These are phyloP conservation scores for Parauchenoglanis punctatus DNA, from an alignment of 2,797 vertebrate species.

Conservation along the genomic window DNA sequence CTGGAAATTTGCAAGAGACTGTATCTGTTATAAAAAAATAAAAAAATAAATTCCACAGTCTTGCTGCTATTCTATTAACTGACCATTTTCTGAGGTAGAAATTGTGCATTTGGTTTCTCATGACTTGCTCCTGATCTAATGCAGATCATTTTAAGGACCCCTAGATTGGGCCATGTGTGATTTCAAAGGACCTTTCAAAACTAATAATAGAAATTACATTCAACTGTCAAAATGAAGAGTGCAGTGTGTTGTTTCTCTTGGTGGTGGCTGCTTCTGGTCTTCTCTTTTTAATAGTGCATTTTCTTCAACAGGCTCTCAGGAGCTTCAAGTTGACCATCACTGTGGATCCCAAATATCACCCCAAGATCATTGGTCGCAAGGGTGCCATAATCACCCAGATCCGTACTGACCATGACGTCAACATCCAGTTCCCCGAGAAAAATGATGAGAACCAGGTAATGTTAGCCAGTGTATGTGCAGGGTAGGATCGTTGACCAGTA, in stretches of 20 bases:
- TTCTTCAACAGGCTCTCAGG: slow-evolving; percentile 82
- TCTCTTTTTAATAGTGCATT: not conserved
- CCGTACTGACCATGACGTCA: slow-evolving; percentile 92
- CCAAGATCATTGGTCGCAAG: slow-evolving; percentile 97
- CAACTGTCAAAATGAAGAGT: not conserved
- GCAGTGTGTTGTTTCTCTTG: not conserved
- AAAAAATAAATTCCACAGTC: not conserved
- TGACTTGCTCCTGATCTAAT: not conserved
- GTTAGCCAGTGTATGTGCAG: not conserved
- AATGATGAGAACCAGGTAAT: slow-evolving; percentile 91
- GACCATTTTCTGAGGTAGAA: not conserved
- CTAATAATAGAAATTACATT: not conserved
- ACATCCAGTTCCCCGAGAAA: slow-evolving; percentile 98
- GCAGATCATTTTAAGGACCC: not conserved
- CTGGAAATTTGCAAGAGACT: not conserved
- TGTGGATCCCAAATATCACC: slow-evolving; percentile 97
- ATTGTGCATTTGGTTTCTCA: not conserved
- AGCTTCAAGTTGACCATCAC: slow-evolving; percentile 95
- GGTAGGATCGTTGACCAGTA: not conserved
- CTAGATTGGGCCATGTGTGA: not conserved
- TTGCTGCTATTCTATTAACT: not conserved
- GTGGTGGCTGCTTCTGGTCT: not conserved
- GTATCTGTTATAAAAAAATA: not conserved
- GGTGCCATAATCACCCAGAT: slow-evolving; percentile 96
- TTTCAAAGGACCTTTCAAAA: not conserved